phyloP scores from a whole-genome alignment of 2,113 vertebrate species.

The Osmerus eperlanus region DNA sequence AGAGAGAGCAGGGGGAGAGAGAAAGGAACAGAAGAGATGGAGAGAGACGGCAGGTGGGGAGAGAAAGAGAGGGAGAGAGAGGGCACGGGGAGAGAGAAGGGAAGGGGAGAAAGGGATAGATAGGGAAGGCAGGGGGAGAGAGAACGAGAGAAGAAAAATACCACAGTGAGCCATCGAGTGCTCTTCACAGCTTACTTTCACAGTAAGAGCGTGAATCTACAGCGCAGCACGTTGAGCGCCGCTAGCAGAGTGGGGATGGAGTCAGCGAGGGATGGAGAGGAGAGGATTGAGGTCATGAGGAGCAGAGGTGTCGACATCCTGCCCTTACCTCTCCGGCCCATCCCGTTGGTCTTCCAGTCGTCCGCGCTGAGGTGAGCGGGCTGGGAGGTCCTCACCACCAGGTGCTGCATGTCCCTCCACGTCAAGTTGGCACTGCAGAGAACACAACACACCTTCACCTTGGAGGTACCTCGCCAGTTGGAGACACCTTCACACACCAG shows the following conservation, averaged over 20 bases:
- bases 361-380: conserved; percentile 86
- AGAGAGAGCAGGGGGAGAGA: neutral
- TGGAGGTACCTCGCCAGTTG: too few relatives aligned
- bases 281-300: too few relatives aligned
- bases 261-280: too few relatives aligned
- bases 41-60: conserved; percentile 1
- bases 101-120: neutral
- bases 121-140: neutral
- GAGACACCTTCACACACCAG: too few relatives aligned
- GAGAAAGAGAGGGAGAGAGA: too few relatives aligned
- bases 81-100: neutral
- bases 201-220: too few relatives aligned
- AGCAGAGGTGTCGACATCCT: neutral
- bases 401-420: conserved; percentile 97
- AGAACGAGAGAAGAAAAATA: neutral
- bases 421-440: conserved; percentile 87
- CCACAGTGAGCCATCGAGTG: neutral
- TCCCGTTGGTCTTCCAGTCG: conserved; percentile 92
- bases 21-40: neutral
- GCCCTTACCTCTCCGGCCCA: conserved; percentile 86
- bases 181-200: too few relatives aligned
- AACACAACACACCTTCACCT: too few relatives aligned
- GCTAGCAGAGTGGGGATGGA: too few relatives aligned
- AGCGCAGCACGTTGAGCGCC: too few relatives aligned
- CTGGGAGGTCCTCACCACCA: conserved; percentile 88